Evolutionary conservation across 2,888 invertebrate genomes (phyloP), one percentile per base, ranked within the genome.

Genomic region (Lasioglossum lativentre): DNA sequence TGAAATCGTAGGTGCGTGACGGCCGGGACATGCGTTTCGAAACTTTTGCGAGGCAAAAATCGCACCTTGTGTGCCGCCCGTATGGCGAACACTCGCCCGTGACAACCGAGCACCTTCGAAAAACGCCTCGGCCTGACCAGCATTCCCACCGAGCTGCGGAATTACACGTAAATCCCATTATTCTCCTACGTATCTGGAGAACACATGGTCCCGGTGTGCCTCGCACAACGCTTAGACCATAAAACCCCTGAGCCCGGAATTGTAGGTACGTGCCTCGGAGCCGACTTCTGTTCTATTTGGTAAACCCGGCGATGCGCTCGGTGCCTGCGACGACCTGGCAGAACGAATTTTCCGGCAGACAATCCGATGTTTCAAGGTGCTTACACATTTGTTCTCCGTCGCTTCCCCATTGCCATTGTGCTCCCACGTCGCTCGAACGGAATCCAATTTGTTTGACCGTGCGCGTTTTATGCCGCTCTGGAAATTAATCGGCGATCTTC

Each of bases 141-240:
- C 59, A 83, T 88, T 85, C 75, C 85, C 86, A 68, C n/a, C 72
- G 77, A 59, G 47, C 63, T 38, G 76, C 63, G 77, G 87, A 88
- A 93, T 93, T 92, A 90, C 91, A 91, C 90, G 89, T 91, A 92
- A 90, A 90, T 91, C 86, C 90, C 89, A 92, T 92, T 89, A 90
- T 91, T 89, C 79, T 73, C 82, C 70, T 56, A 83, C 80, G 86
- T 87, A 90, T 91, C 93, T 92, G 90, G 88, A 90, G 82, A 91
- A 89, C 92, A 93, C 90, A 89, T 93, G 93, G 88, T 80, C 70
- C 72, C 75, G 34, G 75, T 73, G 45, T 40, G 81, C 34, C 70
- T 56, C 42, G 75, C 71, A 56, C 56, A 56, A 56, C 56, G 47
- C 47, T 73, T 66, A 45, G 56, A 83, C 85, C 85, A 71, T 91